Evolutionary conservation across 2,113 vertebrate genomes (phyloP).

Genomic region (Prionailurus bengalensis): DNA sequence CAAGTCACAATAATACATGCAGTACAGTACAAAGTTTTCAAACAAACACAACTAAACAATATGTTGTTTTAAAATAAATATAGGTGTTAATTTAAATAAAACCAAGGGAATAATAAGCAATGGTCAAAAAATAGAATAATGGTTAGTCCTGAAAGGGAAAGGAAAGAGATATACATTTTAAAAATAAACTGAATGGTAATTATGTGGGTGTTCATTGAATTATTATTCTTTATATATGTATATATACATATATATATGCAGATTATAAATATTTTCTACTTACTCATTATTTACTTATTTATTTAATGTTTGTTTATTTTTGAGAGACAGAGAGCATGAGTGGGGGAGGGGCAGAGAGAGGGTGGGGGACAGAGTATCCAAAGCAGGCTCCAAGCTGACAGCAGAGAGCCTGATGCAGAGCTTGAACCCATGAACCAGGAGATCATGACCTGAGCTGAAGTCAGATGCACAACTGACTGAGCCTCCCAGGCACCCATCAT

Average conservation of each 20-base stretch:
- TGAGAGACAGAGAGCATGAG: too few species aligned
- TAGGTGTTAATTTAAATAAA: neutral
- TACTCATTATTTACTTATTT: neutral
- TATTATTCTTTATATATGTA: neutral
- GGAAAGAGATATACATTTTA: neutral
- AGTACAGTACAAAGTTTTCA: neutral
- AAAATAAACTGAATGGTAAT: conserved; percentile 14
- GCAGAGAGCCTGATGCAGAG: too few species aligned
- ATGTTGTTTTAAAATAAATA: neutral
- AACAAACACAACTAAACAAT: neutral
- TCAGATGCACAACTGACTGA: too few species aligned
- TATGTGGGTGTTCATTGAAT: neutral
- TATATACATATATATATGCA: neutral
- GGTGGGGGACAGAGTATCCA: too few species aligned
- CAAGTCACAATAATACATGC: neutral
- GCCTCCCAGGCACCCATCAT: too few species aligned
- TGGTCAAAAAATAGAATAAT: neutral
- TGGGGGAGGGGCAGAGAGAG: too few species aligned
- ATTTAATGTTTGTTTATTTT: too few species aligned
- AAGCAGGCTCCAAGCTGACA: too few species aligned
- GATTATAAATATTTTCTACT: conserved; percentile 23
- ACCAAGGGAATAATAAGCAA: neutral
- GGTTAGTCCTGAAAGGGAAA: neutral
- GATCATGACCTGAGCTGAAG: too few species aligned
- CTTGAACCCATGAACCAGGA: too few species aligned